Evolutionary conservation across 2,888 invertebrate genomes (phyloP), one percentile per base, ranked within the genome.

Genomic region (Lagria hirta): DNA sequence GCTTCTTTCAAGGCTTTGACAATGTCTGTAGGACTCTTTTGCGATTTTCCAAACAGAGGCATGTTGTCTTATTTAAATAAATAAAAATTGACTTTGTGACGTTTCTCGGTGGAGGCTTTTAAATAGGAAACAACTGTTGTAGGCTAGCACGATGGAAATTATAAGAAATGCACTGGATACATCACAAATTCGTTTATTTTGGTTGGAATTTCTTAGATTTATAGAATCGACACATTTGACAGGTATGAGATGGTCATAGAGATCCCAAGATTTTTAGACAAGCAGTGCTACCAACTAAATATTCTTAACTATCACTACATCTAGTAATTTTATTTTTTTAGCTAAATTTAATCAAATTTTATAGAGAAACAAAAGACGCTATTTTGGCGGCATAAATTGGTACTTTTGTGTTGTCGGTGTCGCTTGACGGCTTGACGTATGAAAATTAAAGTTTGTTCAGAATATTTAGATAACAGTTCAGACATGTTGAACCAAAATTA

Each of bases 31-130:
- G 98, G 98, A 75, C 90, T 93, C 77, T 97, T 97, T 76, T 92
- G 93, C 66, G 94, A 93, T 78, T 94, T 95, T 75, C 96, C 96
- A 82, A 97, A 97, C 73, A 97, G 84, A 79, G 94, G 94, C 94
- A 94, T 94, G 64, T 58, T 32, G 4, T 14, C 15, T 18, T 20
- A 11, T 11, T 16, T 7, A 7, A 2, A n/a, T 14, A 16, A 6
- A 16, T 8, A 11, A 24, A n/a, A 34, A 20, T 12, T 21, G 10
- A 28, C 33, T 33, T 21, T 35, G 44, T 45, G 43, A 46, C 47
- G 51, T 48, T 54, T 48, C 35, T 38, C 26, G 35, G 29, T 47
- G 18, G 20, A 33, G 37, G 11, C 33, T 11, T 32, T 33, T 17
- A 23, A 17, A 18, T 24, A 21, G 34, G 32, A 29, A 35, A 28